Percentiles rank a stretch among this genome's conserved stretches.
These are phyloP conservation scores for Himantopus leucocephalus DNA, from an alignment of 2,113 vertebrate genomes.

Conservation along the genomic window DNA sequence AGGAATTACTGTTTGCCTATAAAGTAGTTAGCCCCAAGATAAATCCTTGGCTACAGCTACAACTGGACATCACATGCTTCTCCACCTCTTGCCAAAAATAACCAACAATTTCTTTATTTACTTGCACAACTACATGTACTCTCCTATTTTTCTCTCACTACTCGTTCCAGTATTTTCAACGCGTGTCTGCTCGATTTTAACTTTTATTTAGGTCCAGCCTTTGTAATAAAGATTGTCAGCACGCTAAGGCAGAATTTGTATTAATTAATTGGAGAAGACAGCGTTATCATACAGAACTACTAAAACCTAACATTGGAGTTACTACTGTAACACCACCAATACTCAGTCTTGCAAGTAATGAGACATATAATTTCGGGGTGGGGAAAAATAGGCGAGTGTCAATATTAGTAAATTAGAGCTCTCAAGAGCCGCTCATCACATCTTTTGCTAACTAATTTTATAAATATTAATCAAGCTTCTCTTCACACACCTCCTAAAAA, in stretches of 20 bases:
- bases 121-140: slow-evolving; percentile 14
- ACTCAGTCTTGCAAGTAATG: not conserved
- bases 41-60: slow-evolving; percentile 23
- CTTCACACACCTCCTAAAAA: not conserved
- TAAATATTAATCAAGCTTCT: slow-evolving; percentile 4
- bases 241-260: not conserved
- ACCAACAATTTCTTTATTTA: slow-evolving; percentile 41
- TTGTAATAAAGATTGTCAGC: not conserved
- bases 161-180: not conserved
- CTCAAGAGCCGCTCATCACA: not conserved
- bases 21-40: slow-evolving; percentile 1
- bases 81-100: slow-evolving; percentile 38
- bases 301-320: not conserved
- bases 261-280: not conserved
- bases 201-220: not conserved
- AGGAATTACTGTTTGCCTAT: slow-evolving; percentile 8
- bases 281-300: not conserved
- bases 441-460: not conserved
- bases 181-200: not conserved
- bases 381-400: not conserved
- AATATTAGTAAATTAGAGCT: not conserved
- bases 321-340: not conserved
- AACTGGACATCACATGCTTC: not conserved
- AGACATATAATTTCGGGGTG: not conserved
- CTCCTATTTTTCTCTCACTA: slow-evolving; percentile 15